Base-by-base conservation (phyloP, 2,113 vertebrate genomes). In the Caloenas nicobarica region DNA sequence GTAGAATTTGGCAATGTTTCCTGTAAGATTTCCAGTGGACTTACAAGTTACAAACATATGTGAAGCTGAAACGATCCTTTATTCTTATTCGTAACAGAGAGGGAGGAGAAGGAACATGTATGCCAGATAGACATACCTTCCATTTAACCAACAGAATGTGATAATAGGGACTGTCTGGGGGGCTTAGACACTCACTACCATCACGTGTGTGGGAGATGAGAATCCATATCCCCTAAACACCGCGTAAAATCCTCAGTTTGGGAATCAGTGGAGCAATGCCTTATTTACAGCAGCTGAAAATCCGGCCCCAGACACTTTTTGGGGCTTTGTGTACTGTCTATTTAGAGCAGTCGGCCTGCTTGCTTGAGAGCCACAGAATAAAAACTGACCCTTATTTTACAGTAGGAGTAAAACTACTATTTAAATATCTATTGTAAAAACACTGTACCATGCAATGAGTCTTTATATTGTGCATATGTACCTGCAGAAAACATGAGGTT, bases 381-480 rank as follows among this genome's bases (percentile, higher is more conserved):
- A 76, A 85, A 93, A 83, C 72, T 89, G 90, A 93, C 93, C 95
- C 94, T 90, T 95, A 91, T 81, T 95, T 97, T 97, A 96, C 88
- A 93, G 91, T 95, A 95, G 97, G 88, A 96, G 66, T 81, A 97
- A 95, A 96, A 96, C 76, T 86, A 92, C 91, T 86, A 91, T 91
- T 96, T 94, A 85, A 94, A 93, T 82, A 96, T 72, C 91, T 92
- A 91, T 81, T 91, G 92, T 56, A 70, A 96, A 96, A 97, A 97
- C 95, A 93, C 16, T 87, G 96, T 92, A 94, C 95, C 97, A 97
- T 97, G 97, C 97, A 97, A 95, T 69, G 96, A 97, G 58, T 97
- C 93, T 97, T 97, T 96, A 95, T 81, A 94, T 95, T 96, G 93
- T 97, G 93, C 96, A 76, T 97, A 97, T 96, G 96, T 96, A 98